phyloP scores from a whole-genome alignment of 1,140 invertebrate genomes.

The Chironomus striatipennis region DNA sequence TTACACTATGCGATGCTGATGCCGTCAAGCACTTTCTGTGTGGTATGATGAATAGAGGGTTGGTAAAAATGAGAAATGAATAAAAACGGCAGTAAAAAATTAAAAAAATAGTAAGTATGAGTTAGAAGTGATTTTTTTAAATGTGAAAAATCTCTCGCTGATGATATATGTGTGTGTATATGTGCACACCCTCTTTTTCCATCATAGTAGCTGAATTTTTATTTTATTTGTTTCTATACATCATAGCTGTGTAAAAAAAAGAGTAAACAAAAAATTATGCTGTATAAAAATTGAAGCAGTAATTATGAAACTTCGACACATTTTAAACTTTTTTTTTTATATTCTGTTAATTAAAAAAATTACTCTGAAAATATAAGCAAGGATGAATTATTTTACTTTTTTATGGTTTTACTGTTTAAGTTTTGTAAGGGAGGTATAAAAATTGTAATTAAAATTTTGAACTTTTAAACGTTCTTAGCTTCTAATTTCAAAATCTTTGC shows the following conservation, averaged over 20 bases:
- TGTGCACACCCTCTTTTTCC: not conserved
- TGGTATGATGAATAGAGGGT: no score
- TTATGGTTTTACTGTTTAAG: no score
- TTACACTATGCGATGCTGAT: not conserved
- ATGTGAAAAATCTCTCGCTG: not conserved
- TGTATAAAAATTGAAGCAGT: not conserved
- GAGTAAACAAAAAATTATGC: not conserved
- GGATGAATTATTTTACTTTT: no score
- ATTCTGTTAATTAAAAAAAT: no score
- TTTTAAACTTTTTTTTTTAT: not conserved
- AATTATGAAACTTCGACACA: constrained; percentile 13
- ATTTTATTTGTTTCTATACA: not conserved
- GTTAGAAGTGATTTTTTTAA: not conserved
- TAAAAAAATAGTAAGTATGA: not conserved
- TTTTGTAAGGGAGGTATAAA: no score
- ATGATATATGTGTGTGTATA: not conserved
- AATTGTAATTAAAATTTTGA: no score
- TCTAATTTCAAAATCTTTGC: no score
- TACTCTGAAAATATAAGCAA: no score
- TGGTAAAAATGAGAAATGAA: not conserved
- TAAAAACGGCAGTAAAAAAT: constrained; percentile 5
- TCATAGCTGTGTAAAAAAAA: not conserved
- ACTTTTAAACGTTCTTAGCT: no score
- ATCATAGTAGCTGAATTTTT: no score
- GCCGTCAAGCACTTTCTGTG: no score